Evolutionary conservation across 2,888 invertebrate species (phyloP).

Genomic region (Tanypteryx hageni): DNA sequence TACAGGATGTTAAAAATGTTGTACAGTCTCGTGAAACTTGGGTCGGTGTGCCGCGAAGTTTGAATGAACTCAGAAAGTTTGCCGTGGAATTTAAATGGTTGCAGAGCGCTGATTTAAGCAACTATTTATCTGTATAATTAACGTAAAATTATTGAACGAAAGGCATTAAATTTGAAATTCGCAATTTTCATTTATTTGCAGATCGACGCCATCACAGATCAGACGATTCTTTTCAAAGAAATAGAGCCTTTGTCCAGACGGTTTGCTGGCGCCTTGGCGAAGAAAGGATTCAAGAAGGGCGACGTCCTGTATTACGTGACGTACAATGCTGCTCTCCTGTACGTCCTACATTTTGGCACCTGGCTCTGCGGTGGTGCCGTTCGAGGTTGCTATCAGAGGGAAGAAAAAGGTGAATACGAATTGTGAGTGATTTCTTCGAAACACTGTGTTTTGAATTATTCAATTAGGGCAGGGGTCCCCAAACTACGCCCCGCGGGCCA

Average conservation of each 20-base stretch:
- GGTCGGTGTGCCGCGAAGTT: too few species aligned
- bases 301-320: constrained; percentile 48
- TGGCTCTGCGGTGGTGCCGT: constrained; percentile 45
- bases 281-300: constrained; percentile 31
- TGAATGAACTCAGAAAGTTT: too few species aligned
- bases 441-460: too few species aligned
- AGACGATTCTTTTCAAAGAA: constrained; percentile 30
- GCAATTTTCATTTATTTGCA: neutral
- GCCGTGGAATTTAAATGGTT: too few species aligned
- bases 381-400: constrained; percentile 22
- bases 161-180: too few species aligned
- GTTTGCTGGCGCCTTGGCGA: constrained; percentile 27
- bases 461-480: too few species aligned
- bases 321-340: constrained; percentile 32
- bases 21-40: too few species aligned
- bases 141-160: neutral
- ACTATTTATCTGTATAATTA: neutral
- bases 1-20: too few species aligned
- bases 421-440: neutral
- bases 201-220: constrained; percentile 20
- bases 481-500: too few species aligned
- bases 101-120: neutral
- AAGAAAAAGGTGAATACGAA: neutral
- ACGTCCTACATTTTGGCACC: constrained; percentile 24
- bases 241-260: constrained; percentile 23